Evolutionary conservation across 2,797 vertebrate species (phyloP), one percentile per base, ranked within the genome.

Genomic region (Gymnothorax javanicus): DNA sequence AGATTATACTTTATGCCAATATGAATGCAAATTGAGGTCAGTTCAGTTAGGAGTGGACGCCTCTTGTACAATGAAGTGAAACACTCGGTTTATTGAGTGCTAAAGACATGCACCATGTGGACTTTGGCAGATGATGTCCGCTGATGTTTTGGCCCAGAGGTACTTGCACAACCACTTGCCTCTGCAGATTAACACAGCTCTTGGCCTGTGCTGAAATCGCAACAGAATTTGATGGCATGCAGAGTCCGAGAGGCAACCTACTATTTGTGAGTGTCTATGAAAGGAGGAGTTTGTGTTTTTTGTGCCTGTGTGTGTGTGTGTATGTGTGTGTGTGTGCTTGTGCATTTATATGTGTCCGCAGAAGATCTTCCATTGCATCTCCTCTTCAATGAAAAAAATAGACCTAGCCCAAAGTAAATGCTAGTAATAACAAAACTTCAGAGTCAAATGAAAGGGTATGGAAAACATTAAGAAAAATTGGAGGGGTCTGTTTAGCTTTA

Each of bases 401-500:
- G 56, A 81, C 60, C 62, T 23, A 54, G 58, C 71, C 52, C 79
- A 56, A 33, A 27, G 82, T 33, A 59, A 83, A 27, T 59, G 20
- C 59, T 25, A 83, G 82, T 60, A 83, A 62, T 43, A 60, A 60
- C 56, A 62, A 83, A 62, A 59, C 82, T 83, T 60, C 57, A 62
- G 57, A 62, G 82, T 57, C 89, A 85, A 73, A 1, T 2, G 94
- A 89, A 83, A 62, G 96, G 96, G 95, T 95, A 94, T 96, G 95
- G 96, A 96, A 96, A 94, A 93, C 95, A 96, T 96, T 96, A 96
- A 88, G 89, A 93, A 93, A 95, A 96, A 96, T 96, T 95, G 94
- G 95, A 93, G 94, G 94, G 95, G 95, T 94, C 95, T 96, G 94
- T 93, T 94, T 94, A 95, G 94, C 95, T 96, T 96, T 95, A 96